phyloP scores from a whole-genome alignment of 1,140 invertebrate species.

The Nomia melanderi region DNA sequence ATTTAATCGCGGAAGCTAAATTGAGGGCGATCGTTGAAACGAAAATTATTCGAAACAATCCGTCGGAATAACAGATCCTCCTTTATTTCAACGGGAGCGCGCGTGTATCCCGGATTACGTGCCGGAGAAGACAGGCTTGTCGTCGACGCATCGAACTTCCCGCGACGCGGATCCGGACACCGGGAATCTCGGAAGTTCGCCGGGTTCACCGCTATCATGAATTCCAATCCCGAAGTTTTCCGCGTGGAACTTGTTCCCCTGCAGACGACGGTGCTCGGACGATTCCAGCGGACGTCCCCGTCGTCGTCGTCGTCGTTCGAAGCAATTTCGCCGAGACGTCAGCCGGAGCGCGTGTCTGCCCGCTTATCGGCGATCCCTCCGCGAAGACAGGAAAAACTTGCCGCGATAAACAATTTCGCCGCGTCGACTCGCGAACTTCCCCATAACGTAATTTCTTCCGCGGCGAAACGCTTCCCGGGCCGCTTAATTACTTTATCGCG shows the following conservation, averaged over 20 bases:
- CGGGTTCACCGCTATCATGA: conserved; percentile 29
- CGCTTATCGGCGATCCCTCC: background rate
- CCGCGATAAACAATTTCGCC: conserved; percentile 36
- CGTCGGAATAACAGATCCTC: too few species aligned
- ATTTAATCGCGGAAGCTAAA: too few species aligned
- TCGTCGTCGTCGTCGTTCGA: background rate
- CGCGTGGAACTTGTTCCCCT: conserved; percentile 23
- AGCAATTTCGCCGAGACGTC: background rate
- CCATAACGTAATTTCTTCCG: conserved; percentile 12
- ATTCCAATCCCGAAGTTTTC: conserved; percentile 50
- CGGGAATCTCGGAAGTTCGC: conserved; percentile 44
- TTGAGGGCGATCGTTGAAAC: too few species aligned
- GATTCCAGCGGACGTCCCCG: background rate
- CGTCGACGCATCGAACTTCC: conserved; percentile 17
- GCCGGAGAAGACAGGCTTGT: background rate
- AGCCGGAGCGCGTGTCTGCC: background rate
- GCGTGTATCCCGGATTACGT: background rate
- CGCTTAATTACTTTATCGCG: conserved; percentile 41
- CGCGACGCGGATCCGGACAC: conserved; percentile 6
- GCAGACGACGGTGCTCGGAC: background rate
- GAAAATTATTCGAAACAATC: too few species aligned
- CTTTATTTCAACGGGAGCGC: background rate
- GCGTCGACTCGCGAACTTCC: background rate
- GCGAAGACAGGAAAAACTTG: background rate
- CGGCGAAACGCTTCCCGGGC: conserved; percentile 30